A percentile compares a stretch with the other conserved stretches of the same genome.
These are phyloP conservation scores for Brevimyrus niger DNA, from an alignment of 2,113 vertebrate genomes.

Conservation along the genomic window DNA sequence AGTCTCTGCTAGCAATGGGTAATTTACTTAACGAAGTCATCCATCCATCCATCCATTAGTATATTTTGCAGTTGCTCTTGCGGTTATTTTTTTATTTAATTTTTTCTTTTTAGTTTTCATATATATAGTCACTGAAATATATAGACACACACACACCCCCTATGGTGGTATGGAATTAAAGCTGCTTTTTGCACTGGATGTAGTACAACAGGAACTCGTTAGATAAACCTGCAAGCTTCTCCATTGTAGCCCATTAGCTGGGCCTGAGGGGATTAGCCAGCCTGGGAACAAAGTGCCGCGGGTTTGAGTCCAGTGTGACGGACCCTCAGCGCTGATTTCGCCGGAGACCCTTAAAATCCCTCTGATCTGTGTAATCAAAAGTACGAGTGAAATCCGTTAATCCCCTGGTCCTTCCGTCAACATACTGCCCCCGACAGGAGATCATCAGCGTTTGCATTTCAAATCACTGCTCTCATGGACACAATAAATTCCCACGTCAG, in stretches of 20 bases:
- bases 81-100: not conserved
- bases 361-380: slow-evolving; percentile 43
- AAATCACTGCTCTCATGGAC: slow-evolving; percentile 38
- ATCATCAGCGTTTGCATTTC: slow-evolving; percentile 52
- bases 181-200: not conserved
- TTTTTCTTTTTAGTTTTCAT: not conserved
- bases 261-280: slow-evolving; percentile 42
- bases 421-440: slow-evolving; percentile 46
- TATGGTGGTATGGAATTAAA: not conserved
- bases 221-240: not conserved
- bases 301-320: slow-evolving; percentile 34
- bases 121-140: not conserved
- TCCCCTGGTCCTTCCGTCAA: slow-evolving; percentile 42
- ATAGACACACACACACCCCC: not conserved
- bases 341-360: slow-evolving; percentile 38
- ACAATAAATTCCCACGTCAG: slow-evolving; percentile 35
- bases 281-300: slow-evolving; percentile 35
- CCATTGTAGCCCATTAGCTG: slow-evolving; percentile 39
- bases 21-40: not conserved
- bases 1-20: not conserved
- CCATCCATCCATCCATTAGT: not conserved
- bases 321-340: slow-evolving; percentile 20
- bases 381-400: slow-evolving; percentile 41
- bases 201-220: not conserved
- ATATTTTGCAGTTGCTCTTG: not conserved